These are phyloP conservation scores for Myotis vivesi DNA, from an alignment of 2,797 vertebrate species.

Conservation along the genomic window DNA sequence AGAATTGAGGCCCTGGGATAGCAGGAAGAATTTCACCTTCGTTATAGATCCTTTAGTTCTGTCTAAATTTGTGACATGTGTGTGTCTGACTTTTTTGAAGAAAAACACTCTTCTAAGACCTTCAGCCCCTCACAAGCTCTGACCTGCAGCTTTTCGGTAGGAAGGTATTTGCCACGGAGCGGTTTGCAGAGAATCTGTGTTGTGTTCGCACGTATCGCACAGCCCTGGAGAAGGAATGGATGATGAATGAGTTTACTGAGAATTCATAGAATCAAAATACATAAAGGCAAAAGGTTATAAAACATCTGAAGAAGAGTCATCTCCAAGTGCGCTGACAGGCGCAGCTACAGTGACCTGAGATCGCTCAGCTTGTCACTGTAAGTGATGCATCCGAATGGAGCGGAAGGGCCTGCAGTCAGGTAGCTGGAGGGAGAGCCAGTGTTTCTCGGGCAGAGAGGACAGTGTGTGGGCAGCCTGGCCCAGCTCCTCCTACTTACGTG, in stretches of 20 bases:
- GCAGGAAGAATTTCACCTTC: neutral
- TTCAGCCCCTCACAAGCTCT: rapidly evolving
- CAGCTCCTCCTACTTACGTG: rapidly evolving
- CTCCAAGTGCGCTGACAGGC: rapidly evolving
- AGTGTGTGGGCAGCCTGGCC: rapidly evolving
- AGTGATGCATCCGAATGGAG: rapidly evolving
- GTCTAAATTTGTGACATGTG: rapidly evolving
- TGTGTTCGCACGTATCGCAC: rapidly evolving
- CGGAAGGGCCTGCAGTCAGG: rapidly evolving
- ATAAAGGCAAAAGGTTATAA: neutral
- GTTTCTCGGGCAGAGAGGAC: neutral
- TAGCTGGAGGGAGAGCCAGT: rapidly evolving
- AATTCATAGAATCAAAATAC: neutral
- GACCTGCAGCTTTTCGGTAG: neutral
- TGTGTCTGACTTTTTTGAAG: neutral
- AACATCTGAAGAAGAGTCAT: neutral
- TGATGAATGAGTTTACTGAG: neutral
- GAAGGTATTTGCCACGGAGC: neutral
- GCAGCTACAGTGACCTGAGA: neutral
- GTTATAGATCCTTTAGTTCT: neutral
- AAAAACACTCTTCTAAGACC: neutral
- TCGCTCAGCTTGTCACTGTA: rapidly evolving
- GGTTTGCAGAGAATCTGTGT: neutral
- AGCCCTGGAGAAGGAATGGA: neutral
- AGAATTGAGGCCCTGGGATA: neutral